Evolutionary conservation across 2,113 vertebrate species (phyloP), one percentile per base, ranked within the genome.

Genomic region (Corythornis cristatus): DNA sequence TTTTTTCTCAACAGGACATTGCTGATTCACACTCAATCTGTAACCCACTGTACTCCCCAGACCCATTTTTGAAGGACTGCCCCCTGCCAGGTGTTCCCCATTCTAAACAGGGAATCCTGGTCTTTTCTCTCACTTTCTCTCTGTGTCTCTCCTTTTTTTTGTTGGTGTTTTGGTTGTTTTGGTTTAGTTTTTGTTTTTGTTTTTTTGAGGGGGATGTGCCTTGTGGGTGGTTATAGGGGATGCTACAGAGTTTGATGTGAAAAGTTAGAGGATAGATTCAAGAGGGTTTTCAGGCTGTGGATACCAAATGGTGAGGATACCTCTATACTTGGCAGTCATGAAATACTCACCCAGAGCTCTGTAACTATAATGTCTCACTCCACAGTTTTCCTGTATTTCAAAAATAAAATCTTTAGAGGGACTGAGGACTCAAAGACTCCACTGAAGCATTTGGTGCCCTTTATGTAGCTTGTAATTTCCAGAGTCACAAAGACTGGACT

Each of bases 401-500:
- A 84, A 83, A 94, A 84, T 50, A 75, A 86, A 90, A 75, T 68
- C 57, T 83, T 78, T 65, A 93, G 37, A 93, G 26, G 5, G 13
- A 28, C 51, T 81, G 50, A 20, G 50, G 42, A 50, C 62, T 72
- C 56, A 88, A 83, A 93, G 50, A 31, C 61, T 60, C 68, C 81
- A 25, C 45, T 83, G 74, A 93, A 62, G 11, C 50, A 75, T 82
- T 53, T 72, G 35, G 21, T 75, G 48, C 42, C 65, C 61, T 93
- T 93, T 81, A 28, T 65, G 42, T 53, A 88, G 68, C 62, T 75
- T 70, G 68, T 13, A 11, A 25, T 56, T 67, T 48, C 48, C 77
- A 50, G 50, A 81, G 15, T 57, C 53, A 78, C 48, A 45, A 67
- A 64, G 40, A 72, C 26, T 83, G 70, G 48, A 72, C 78, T 88